Percentiles rank a stretch among this genome's conserved stretches.
phyloP scores from a whole-genome alignment of 1,140 invertebrate species.

The Venustaconcha ellipsiformis region DNA sequence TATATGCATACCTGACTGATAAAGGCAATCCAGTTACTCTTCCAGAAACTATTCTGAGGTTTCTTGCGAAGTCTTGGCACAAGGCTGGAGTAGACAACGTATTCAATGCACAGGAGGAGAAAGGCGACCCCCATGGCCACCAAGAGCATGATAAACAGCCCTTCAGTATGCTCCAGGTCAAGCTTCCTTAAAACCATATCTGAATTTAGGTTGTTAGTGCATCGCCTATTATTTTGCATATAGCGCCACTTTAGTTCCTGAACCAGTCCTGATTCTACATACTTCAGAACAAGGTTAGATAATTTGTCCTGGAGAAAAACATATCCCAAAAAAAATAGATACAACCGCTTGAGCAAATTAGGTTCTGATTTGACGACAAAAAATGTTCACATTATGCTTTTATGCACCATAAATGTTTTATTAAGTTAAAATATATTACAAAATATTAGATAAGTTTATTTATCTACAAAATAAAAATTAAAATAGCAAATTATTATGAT shows the following conservation, averaged over 20 bases:
- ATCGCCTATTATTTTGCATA: conserved; percentile 19
- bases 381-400: no score
- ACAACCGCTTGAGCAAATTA: no score
- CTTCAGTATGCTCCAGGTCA: conserved; percentile 49
- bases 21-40: conserved; percentile 91
- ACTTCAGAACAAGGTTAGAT: conserved; percentile 24
- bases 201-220: background rate
- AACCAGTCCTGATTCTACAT: conserved; percentile 41
- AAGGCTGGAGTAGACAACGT: conserved; percentile 85
- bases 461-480: no score
- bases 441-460: no score
- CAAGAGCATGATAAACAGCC: conserved; percentile 86
- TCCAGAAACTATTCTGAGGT: conserved; percentile 87
- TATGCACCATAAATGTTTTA: no score
- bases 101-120: conserved; percentile 85
- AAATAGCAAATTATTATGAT: no score
- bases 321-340: no score
- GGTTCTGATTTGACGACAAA: no score
- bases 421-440: no score
- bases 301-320: conserved; percentile 8
- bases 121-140: conserved; percentile 84
- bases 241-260: conserved; percentile 42
- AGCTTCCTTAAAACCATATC: background rate
- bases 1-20: conserved; percentile 81
- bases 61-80: conserved; percentile 83